Base-by-base conservation (phyloP, 2,113 vertebrate genomes). In the Saimiri boliviensis region DNA sequence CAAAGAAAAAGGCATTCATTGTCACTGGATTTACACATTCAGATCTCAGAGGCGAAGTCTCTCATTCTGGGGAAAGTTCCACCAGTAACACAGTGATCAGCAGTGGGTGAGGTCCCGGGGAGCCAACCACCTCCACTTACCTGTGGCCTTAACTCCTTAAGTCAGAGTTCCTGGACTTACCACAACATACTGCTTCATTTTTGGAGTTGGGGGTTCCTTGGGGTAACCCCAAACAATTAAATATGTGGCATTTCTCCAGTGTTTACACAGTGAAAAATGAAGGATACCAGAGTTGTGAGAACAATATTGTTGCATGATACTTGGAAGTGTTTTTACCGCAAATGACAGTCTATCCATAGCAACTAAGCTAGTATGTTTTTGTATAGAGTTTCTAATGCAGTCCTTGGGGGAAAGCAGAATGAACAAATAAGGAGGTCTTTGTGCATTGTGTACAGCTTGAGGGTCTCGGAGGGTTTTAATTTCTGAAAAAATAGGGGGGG, bases 391-490 rank as follows among this genome's bases (percentile, higher is more conserved):
- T 88, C 40, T 89, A 91, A 58, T 58, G 19, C 11, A 25, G 54
- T 85, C 92, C 14, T 91, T 70, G 40, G 60, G 45, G 89, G 7
- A 37, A 45, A 83, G 52, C 11, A 74, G 49, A 93, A 35, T 77
- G 83, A 96, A 60, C 40, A 89, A 76, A 68, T 66, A 86, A 97
- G n/a, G 85, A 91, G 70, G 91, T 54, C 89, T 97, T 97, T 97
- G 92, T 96, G 71, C 81, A 89, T 91, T 76, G 66, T 87, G 42
- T 1, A 87, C 63, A 37, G 60, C 47, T 49, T 45, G 42, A 83
- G 37, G 6, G 30, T 94, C 3, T 0, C 17, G 0, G 1, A n/a
- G 27, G 47, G 97, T 20, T 16, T 96, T 77, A 35, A 76, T 98
- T 68, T 84, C 52, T 84, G 80, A 45, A 82, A 56, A 96, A 90